Evolutionary conservation across 2,888 invertebrate species (phyloP).

Genomic region (Ditula angustiorana): DNA sequence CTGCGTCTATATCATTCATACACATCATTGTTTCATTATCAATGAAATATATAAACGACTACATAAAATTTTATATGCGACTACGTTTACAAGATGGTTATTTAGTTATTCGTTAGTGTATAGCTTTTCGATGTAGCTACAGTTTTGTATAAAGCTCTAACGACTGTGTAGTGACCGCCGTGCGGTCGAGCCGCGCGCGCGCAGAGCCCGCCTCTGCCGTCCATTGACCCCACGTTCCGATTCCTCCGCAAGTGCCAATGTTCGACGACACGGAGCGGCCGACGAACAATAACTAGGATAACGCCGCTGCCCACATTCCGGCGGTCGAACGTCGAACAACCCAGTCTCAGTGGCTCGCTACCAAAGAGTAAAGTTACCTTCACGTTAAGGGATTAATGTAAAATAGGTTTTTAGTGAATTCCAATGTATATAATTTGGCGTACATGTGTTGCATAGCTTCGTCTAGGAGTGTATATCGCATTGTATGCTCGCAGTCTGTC

Average conservation of each 20-base stretch:
- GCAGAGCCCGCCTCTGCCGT: constrained; percentile 15
- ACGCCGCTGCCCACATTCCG: constrained; percentile 70
- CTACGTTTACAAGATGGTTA: constrained; percentile 61
- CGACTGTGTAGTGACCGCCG: constrained; percentile 50
- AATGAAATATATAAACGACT: constrained; percentile 57
- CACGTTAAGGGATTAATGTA: constrained; percentile 77
- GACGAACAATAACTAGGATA: constrained; percentile 66
- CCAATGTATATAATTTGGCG: constrained; percentile 76
- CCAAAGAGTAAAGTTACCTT: constrained; percentile 85
- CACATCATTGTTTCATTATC: constrained; percentile 77
- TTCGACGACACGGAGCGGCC: constrained; percentile 58
- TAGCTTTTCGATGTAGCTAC: constrained; percentile 74
- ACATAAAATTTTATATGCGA: constrained; percentile 62
- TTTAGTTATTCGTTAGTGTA: constrained; percentile 75
- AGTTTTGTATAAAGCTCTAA: constrained; percentile 61
- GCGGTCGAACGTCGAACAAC: constrained; percentile 47
- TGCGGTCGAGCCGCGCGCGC: constrained; percentile 48
- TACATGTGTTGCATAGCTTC: constrained; percentile 76
- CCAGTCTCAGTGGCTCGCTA: constrained; percentile 73
- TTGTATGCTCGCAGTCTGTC: constrained; percentile 37
- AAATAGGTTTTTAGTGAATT: constrained; percentile 73
- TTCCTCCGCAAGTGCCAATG: constrained; percentile 78
- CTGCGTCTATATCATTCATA: constrained; percentile 72
- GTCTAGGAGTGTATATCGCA: constrained; percentile 51
- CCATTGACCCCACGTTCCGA: constrained; percentile 43